Base-by-base conservation (phyloP, 2,888 invertebrate species). In the Tolmerus cingulatus region DNA sequence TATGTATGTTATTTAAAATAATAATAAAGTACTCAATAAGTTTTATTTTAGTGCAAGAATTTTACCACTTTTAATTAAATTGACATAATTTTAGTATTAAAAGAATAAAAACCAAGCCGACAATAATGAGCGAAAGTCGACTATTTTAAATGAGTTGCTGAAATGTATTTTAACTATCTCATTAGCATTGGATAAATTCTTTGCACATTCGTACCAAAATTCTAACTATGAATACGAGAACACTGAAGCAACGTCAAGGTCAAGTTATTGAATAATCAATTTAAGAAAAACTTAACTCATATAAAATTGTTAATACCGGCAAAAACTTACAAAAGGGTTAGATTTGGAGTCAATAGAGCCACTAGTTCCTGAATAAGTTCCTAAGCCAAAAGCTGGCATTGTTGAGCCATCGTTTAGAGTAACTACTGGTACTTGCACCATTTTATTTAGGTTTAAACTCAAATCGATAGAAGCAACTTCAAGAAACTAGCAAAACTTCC, bases 361-460 rank as follows among this genome's bases (percentile, higher is more conserved):
- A 34, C 34, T 34, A 86, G 89, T 90, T 90, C 92, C 92, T 87
- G 91, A 90, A 78, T 92, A 92, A 8, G 92, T 92, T 81, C 92
- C 92, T 78, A 92, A 88, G 0, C 92, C 92, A 84, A 92, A 90
- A 74, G 90, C 86, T 87, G 91, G 92, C 46, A 92, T 89, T 89
- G 91, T 90, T 1, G 90, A 91, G 82, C 92, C 92, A 90, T 92
- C 89, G 87, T 91, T 92, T 79, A 92, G 90, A 78, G 89, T 91
- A 7, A 79, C 4, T 77, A 77, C 5, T 1, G 77, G 77, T 16
- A 90, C 89, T 9, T 37, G 86, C 12, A 85, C 5, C 88, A 82
- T 82, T 57, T 16, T 78, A 40, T 19, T 55, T 9, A 55, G 1
- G 1, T 55, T 5, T 19, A 3, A 55, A 19, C n/a, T 55, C 2